Evolutionary conservation across 2,797 vertebrate genomes (phyloP).

Genomic region (Antrozous pallidus): DNA sequence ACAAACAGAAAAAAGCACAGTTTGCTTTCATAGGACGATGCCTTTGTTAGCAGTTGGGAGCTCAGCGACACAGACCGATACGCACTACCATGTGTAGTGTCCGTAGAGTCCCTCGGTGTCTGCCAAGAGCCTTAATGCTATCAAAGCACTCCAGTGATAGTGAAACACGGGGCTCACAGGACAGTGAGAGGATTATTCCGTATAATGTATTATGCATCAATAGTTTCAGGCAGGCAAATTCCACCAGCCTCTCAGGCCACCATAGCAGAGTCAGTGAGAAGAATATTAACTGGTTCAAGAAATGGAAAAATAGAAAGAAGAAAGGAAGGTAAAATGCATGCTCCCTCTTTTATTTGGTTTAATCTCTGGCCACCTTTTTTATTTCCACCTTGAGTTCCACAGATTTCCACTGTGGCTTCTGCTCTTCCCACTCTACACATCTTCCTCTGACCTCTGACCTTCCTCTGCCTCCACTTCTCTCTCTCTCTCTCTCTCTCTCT

Average conservation of each 20-base stretch:
- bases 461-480: background rate
- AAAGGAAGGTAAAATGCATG: background rate
- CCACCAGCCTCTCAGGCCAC: slow-evolving; percentile 60
- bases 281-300: slow-evolving; percentile 68
- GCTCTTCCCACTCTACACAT: background rate
- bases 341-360: fast-evolving
- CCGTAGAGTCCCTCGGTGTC: background rate
- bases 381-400: background rate
- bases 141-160: slow-evolving; percentile 65
- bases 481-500: background rate
- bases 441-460: background rate
- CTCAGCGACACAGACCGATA: background rate
- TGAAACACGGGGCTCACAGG: slow-evolving; percentile 69
- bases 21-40: background rate
- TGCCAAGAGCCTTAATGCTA: slow-evolving; percentile 57
- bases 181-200: slow-evolving; percentile 68
- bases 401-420: background rate
- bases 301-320: slow-evolving; percentile 34
- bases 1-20: background rate
- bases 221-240: slow-evolving; percentile 59
- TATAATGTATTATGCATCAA: slow-evolving; percentile 79
- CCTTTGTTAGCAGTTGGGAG: background rate
- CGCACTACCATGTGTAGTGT: background rate
- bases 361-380: background rate
- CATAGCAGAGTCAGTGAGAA: slow-evolving; percentile 63